Base-by-base conservation (phyloP, 2,888 invertebrate genomes). In the Nephrocerus scutellatus region DNA sequence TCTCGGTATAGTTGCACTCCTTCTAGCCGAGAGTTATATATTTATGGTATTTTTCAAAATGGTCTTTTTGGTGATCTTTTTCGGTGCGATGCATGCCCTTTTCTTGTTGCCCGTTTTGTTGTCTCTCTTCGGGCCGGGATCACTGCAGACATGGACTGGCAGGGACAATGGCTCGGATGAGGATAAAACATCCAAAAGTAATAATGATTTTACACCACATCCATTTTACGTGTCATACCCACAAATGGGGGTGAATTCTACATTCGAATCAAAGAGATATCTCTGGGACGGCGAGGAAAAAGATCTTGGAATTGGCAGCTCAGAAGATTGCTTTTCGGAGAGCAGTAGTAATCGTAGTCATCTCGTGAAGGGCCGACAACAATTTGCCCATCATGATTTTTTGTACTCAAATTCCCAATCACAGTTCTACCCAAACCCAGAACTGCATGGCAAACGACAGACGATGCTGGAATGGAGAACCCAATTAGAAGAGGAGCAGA, bases 1-100 rank as follows among this genome's bases (percentile, higher is more conserved):
- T 31, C 71, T 93, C 2, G 93, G 93, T 40, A 83, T 92, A 16
- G 72, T 86, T 2, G 90, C 91, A 0, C 69, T 95, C 4, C 74
- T 91, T 15, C 72, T 93, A 22, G 92, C 93, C 0, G 85, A 90
- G 51, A 93, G 92, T 50, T 95, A 95, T 63, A 90, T 95, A 36
- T 95, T 95, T 66, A 75, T 85, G 15, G 92, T 93, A 1, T 95
- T 95, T 75, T 95, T 95, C 72, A 95, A 93, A 72, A 92, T 93
- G 81, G 90, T 93, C 20, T 91, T 93, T 68, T 74, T 95, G 58
- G 92, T 93, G 0, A 90, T 95, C 54, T 84, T 92, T 68, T 87
- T 92, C 52, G 93, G 93, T 28, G 89, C 92, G 4, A 79, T 93
- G 77, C 95, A 95, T 60, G 93, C 93, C 0, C 73, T 95, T 5